Base-by-base conservation (phyloP, 2,888 invertebrate genomes). In the Steromphala cineraria region DNA sequence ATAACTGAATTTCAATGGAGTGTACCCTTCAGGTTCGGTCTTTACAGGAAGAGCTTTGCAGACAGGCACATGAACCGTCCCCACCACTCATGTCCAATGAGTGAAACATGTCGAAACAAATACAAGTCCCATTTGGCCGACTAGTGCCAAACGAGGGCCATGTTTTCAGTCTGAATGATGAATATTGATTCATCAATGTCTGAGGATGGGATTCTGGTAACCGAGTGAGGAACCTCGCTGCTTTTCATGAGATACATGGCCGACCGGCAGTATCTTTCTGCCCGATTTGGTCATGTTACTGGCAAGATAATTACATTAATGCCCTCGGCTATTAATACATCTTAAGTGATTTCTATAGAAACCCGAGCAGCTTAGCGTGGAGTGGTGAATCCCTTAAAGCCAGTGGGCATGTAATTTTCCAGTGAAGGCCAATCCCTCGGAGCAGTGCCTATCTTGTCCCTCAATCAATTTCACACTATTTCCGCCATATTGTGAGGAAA, bases 251-350 rank as follows among this genome's bases (percentile, higher is more conserved):
- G 28, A 36, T 52, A 76, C 28, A 55, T 76, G 76, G 28, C 15
- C 53, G 19, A 17, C 21, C 28, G 24, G 55, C 67, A 24, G 52
- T 78, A 78, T 78, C 78, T 78, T 78, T 78, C 78, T 78, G 53
- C 52, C 19, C 78, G 67, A 78, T 78, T 78, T 62, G 46, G 28
- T 46, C 67, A 28, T 28, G 52, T 46, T 78, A 78, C 31, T 40
- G 78, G 67, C 62, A 67, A 56, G 46, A 78, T 78, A 78, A 78
- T 78, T 52, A 67, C 28, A 67, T 78, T 78, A 78, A 40, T 62
- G 78, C 78, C 78, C 24, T 19, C 52, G 28, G 78, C 78, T 53
- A 67, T 46, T 67, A 78, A 78, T 31, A 67, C 52, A 36, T 67
- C 67, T 40, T n/a, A 78, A 31, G 31, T 40, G 36, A 52, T 56